Conservation (phyloP, 2,797 vertebrate species). For the Triplophysa yarkandensis region DNA sequence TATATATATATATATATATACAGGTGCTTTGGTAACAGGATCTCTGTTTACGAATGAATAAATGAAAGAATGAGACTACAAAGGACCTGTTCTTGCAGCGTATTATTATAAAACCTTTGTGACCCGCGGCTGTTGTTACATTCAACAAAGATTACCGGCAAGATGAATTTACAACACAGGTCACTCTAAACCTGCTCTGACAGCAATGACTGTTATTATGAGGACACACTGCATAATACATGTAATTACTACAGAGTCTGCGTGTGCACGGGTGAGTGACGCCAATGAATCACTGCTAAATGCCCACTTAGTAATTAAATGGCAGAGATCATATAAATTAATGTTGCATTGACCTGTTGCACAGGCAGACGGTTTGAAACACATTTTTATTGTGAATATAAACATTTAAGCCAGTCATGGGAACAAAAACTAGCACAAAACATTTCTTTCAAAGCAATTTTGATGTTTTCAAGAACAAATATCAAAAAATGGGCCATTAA, state of each 20-base stretch:
- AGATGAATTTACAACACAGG: slow-evolving; percentile 42
- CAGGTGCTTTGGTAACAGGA: background rate
- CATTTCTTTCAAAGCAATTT: no score
- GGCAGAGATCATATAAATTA: slow-evolving; percentile 40
- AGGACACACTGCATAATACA: slow-evolving; percentile 28
- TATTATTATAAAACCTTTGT: slow-evolving; percentile 19
- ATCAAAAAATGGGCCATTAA: no score
- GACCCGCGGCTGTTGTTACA: slow-evolving; percentile 42
- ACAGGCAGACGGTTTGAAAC: background rate
- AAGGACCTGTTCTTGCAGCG: background rate
- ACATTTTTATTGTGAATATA: background rate
- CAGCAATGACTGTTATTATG: slow-evolving; percentile 43
- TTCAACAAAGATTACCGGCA: slow-evolving; percentile 26
- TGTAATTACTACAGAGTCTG: slow-evolving; percentile 35
- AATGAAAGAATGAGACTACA: slow-evolving; percentile 16
- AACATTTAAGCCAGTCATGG: background rate
- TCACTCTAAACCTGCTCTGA: slow-evolving; percentile 34
- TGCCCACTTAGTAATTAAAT: slow-evolving; percentile 13
- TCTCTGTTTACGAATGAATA: slow-evolving; percentile 11
- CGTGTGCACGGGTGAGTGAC: slow-evolving; percentile 11
- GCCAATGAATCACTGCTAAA: slow-evolving; percentile 29
- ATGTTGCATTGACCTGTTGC: slow-evolving; percentile 33
- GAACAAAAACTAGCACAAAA: background rate
- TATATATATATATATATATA: background rate
- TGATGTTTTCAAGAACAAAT: no score